Conservation (phyloP, 2,113 vertebrate species). For the Sinocyclocheilus grahami region DNA sequence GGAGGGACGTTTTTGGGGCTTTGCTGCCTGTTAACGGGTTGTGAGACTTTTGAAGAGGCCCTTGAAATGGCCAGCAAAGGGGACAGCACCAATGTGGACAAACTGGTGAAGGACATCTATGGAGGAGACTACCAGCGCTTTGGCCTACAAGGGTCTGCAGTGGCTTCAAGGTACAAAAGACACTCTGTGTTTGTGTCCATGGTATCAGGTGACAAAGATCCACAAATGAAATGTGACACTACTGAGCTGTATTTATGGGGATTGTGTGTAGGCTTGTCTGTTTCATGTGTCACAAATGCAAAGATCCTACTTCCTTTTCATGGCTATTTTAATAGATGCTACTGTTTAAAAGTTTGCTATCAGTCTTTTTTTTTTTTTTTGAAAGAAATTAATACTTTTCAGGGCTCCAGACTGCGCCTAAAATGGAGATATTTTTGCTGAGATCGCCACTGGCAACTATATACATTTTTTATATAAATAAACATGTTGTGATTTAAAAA, state of each 20-base stretch:
- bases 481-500: no score
- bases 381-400: no score
- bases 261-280: neutral
- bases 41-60: slow-evolving; percentile 90
- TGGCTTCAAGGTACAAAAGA: slow-evolving; percentile 85
- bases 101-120: slow-evolving; percentile 98
- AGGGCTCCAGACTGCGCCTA: no score
- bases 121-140: slow-evolving; percentile 98
- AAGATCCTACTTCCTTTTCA: no score
- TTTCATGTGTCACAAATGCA: no score
- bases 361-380: no score
- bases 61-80: slow-evolving; percentile 97
- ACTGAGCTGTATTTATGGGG: neutral
- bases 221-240: slow-evolving; percentile 18
- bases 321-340: no score
- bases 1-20: slow-evolving; percentile 97
- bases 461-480: no score
- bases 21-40: slow-evolving; percentile 79
- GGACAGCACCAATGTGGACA: slow-evolving; percentile 97
- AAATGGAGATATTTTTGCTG: no score
- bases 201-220: neutral
- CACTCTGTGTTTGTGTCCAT: neutral
- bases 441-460: no score
- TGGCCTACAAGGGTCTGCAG: slow-evolving; percentile 91
- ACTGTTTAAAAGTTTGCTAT: no score